Evolutionary conservation across 2,888 invertebrate species (phyloP).

Genomic region (Melanchra persicariae): DNA sequence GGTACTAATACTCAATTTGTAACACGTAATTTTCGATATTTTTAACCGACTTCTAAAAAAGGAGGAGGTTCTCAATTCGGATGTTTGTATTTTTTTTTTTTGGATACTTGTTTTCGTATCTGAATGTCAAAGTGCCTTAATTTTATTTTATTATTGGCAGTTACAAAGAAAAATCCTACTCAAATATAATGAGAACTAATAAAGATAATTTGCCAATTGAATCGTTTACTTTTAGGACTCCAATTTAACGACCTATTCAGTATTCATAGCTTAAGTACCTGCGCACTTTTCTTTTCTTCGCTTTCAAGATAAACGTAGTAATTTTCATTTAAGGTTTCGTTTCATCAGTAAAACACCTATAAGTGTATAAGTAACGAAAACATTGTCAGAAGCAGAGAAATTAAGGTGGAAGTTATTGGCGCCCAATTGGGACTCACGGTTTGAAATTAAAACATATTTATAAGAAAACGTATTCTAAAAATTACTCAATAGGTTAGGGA

Average conservation of each 20-base stretch:
- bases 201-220: constrained; percentile 6
- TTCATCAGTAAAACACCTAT: neutral
- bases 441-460: neutral
- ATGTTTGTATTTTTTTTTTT: too few relatives aligned
- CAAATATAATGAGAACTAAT: constrained; percentile 14
- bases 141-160: neutral
- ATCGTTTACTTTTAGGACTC: neutral
- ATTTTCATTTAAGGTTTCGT: neutral
- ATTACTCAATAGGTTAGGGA: too few relatives aligned
- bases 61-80: too few relatives aligned
- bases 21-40: neutral
- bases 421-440: constrained; percentile 6
- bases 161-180: neutral
- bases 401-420: neutral
- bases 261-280: constrained; percentile 10
- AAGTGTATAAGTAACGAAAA: neutral
- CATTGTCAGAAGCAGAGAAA: neutral
- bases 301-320: neutral
- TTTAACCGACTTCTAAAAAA: too few relatives aligned
- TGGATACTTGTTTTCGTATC: constrained; percentile 1
- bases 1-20: neutral
- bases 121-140: neutral
- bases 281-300: neutral
- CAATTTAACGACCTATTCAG: neutral
- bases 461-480: neutral